Evolutionary conservation across 2,888 invertebrate genomes (phyloP).

Genomic region (Rhorus exstirpatorius): DNA sequence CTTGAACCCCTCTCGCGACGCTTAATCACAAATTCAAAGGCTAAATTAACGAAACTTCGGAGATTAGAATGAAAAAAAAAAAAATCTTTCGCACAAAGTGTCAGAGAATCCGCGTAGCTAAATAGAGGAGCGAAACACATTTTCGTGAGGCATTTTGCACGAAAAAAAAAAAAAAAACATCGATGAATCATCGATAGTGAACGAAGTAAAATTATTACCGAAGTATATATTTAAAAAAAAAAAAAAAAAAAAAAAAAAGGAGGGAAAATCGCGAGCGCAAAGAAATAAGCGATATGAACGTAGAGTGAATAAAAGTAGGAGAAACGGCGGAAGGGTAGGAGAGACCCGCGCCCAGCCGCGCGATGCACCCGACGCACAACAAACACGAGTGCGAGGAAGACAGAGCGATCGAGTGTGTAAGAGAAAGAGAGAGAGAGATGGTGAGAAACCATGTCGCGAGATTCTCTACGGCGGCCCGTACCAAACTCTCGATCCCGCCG

Average conservation of each 20-base stretch:
- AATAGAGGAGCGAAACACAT: no score
- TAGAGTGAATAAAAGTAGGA: slow-evolving; percentile 8
- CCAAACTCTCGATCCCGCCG: slow-evolving; percentile 67
- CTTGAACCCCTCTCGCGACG: no score
- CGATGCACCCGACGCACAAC: slow-evolving; percentile 81
- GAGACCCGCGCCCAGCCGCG: slow-evolving; percentile 73
- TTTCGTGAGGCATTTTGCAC: no score
- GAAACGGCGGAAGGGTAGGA: slow-evolving; percentile 57
- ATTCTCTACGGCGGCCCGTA: slow-evolving; percentile 68
- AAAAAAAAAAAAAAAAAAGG: slow-evolving; percentile 14
- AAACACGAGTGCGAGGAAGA: slow-evolving; percentile 68
- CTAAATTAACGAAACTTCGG: no score
- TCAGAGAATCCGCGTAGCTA: no score
- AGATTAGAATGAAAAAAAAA: no score
- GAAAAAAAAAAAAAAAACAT: no score
- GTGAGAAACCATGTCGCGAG: slow-evolving; percentile 55
- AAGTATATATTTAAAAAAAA: no score
- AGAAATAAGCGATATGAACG: slow-evolving; percentile 51
- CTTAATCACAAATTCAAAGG: no score
- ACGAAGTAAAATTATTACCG: no score
- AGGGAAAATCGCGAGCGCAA: slow-evolving; percentile 34
- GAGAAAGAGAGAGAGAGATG: slow-evolving; percentile 33
- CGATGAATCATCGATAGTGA: no score
- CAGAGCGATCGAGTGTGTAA: neutral
- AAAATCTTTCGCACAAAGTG: no score